Evolutionary conservation across 1,140 invertebrate species (phyloP).

Genomic region (Batillaria attramentaria): DNA sequence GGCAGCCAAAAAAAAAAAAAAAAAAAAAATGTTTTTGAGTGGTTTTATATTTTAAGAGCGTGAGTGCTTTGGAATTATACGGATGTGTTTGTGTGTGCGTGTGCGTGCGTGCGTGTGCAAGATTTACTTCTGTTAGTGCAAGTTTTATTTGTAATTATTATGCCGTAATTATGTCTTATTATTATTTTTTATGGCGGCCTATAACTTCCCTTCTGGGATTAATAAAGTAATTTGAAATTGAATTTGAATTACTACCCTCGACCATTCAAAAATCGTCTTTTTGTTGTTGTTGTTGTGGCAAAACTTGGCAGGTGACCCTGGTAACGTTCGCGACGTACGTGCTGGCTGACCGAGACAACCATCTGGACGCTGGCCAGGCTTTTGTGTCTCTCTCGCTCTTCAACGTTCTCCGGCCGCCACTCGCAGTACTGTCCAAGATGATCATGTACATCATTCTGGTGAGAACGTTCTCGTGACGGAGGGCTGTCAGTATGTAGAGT

Average conservation of each 20-base stretch:
- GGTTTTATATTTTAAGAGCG: too few species aligned
- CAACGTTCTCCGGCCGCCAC: conserved; percentile 95
- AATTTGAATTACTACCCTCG: conserved; percentile 83
- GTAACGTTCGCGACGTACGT: conserved; percentile 82
- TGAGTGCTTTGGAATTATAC: conserved; percentile 72
- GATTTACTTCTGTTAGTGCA: too few species aligned
- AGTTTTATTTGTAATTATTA: too few species aligned
- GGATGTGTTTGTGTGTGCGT: too few species aligned
- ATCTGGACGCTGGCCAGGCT: conserved; percentile 88
- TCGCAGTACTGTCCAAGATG: conserved; percentile 76
- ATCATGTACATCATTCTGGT: conserved; percentile 73
- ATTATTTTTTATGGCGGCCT: too few species aligned
- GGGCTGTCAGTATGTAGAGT: background rate
- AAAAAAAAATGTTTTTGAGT: too few species aligned
- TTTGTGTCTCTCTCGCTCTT: conserved; percentile 98
- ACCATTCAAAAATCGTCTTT: background rate
- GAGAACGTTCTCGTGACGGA: conserved; percentile 61
- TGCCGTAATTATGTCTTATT: too few species aligned
- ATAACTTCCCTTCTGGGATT: too few species aligned
- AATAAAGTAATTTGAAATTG: too few species aligned
- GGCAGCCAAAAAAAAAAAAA: too few species aligned
- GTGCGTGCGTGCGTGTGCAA: too few species aligned
- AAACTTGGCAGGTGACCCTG: conserved; percentile 80
- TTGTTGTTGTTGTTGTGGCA: conserved; percentile 51
- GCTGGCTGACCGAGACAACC: conserved; percentile 73